Base-by-base conservation (phyloP, 1,140 invertebrate species). In the Zaprionus lachaisei region DNA sequence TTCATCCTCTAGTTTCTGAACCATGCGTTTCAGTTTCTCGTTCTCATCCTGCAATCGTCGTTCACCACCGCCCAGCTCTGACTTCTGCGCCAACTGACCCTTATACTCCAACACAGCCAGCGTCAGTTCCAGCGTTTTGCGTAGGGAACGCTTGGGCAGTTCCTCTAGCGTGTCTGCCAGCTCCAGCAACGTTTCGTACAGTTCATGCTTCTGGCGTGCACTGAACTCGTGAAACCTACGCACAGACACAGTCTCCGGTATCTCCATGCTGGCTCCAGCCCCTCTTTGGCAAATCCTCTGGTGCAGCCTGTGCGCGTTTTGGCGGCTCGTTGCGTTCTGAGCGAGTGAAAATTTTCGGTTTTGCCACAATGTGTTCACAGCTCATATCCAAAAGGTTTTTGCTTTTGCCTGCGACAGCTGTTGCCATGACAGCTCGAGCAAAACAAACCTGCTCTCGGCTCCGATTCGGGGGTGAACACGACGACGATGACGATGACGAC, bases 71-170 rank as follows among this genome's bases (percentile, higher is more conserved):
- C 55, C 49, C n/a, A 70, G 24, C 9, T 76, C 72, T 26, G 80
- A 76, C 47, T 64, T 57, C 44, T 41, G 62, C 15, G 67, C 89
- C 69, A 92, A 72, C 51, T 91, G 76, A 24, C 91, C 91, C 62
- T 92, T 92, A 77, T 91, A 91, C 70, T 89, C 72, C 74, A 92
- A 7, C 3, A 92, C 89, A 28, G 91, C 91, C 64, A 92, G 56
- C 0, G 89, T 81, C 5, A 92, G 38, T 6, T 91, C 89, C 22
- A 92, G 63, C 12, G 91, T 92, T 28, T 91, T 92, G 38, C 91
- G 79, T 47, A 92, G 64, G 2, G 91, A 92, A 51, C 79, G 84
- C 41, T 91, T 91, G 55, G 91, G 91, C 77, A 92, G 47, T 68
- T 92, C 89, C 14, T 91, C 83, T 9, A 92, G 55, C 15, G 78